Conservation (phyloP, 1,140 invertebrate species). For the Leptopilina boulardi region DNA sequence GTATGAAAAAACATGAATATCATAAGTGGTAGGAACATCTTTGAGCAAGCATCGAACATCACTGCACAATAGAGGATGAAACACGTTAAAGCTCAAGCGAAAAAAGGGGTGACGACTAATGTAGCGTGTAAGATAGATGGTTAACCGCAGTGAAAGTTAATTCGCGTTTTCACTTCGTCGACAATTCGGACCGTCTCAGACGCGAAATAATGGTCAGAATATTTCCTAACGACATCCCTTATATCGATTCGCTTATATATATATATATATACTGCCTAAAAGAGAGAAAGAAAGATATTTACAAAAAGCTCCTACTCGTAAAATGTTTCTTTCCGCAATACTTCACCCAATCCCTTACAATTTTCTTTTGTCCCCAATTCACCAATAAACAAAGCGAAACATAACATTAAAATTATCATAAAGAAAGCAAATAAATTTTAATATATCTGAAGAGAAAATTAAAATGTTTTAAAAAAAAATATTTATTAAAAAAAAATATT, state of each 20-base stretch:
- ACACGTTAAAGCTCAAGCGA: conserved; percentile 54
- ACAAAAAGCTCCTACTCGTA: conserved; percentile 6
- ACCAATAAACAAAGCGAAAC: not conserved
- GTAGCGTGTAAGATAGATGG: conserved; percentile 64
- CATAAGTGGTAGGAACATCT: conserved; percentile 26
- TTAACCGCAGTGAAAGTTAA: conserved; percentile 61
- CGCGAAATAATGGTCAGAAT: conserved; percentile 55
- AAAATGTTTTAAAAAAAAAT: no score
- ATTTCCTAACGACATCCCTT: conserved; percentile 58
- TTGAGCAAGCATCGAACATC: conserved; percentile 52
- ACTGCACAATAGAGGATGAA: conserved; percentile 62
- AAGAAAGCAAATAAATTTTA: not conserved
- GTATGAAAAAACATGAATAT: conserved; percentile 18
- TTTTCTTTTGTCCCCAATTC: not conserved
- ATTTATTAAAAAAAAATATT: no score
- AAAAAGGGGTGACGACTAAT: conserved; percentile 59
- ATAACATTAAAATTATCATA: conserved; percentile 4
- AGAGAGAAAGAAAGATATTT: not conserved
- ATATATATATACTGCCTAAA: no score
- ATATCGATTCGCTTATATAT: conserved; percentile 51
- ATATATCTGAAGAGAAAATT: no score
- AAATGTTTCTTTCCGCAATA: not conserved
- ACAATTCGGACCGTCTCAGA: conserved; percentile 55
- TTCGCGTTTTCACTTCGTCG: conserved; percentile 61
- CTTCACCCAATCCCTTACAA: no score